Percentiles rank a stretch among this genome's conserved stretches.
Conservation (phyloP, 1,140 invertebrate species). For the Homalodisca vitripennis region DNA sequence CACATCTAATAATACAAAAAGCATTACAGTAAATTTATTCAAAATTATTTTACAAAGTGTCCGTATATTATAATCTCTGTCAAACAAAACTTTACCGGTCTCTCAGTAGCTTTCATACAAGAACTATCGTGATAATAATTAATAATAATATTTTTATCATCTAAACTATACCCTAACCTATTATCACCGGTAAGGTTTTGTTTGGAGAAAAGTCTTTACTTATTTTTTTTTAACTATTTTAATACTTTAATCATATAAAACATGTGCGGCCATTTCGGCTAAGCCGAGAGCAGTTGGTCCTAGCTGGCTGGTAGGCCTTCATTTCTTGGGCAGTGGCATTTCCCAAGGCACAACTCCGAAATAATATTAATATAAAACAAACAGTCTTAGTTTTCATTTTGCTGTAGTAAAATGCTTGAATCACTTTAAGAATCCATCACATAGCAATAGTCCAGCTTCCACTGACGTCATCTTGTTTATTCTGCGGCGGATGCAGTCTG, state of each 20-base stretch:
- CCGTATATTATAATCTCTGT: constrained; percentile 12
- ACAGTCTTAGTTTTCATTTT: not conserved
- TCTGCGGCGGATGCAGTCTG: constrained; percentile 14
- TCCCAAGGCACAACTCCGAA: not conserved
- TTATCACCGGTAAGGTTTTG: constrained; percentile 1
- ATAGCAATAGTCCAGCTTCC: too few relatives aligned
- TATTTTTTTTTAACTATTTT: too few relatives aligned
- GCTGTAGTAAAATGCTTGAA: not conserved
- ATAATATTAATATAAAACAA: not conserved
- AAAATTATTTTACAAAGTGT: constrained; percentile 25
- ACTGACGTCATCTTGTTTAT: not conserved
- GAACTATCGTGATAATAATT: constrained; percentile 22
- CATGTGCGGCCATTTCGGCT: not conserved
- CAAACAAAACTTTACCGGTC: constrained; percentile 21
- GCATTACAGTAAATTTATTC: constrained; percentile 24
- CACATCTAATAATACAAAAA: constrained; percentile 24
- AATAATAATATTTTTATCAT: constrained; percentile 16
- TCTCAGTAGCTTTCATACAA: constrained; percentile 5
- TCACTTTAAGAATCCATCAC: too few relatives aligned
- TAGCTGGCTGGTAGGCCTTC: not conserved
- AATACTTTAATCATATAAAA: not conserved
- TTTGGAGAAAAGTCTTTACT: not conserved
- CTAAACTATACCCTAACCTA: constrained; percentile 25
- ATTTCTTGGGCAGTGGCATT: constrained; percentile 14
- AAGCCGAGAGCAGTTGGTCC: not conserved